Evolutionary conservation across 2,888 invertebrate genomes (phyloP), one percentile per base, ranked within the genome.

Genomic region (Dastarcus helophoroides): DNA sequence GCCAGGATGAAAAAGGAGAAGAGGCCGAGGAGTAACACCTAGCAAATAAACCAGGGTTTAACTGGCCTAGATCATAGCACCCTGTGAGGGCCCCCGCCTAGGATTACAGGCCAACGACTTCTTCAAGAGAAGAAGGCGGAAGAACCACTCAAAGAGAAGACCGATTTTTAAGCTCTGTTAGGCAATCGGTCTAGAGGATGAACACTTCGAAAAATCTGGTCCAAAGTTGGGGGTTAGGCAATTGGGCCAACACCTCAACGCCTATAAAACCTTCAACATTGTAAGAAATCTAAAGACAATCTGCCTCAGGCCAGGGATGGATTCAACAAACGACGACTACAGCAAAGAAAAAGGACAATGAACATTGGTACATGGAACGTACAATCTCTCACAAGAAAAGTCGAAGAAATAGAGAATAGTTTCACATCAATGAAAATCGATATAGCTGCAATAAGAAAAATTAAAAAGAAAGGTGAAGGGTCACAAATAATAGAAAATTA

Each of bases 391-490:
- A 16, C 28, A 17, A 15, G 10, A 13, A 28, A 28, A 17, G 14
- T 16, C 16, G n/a, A 27, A 7, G 27, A 27, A 14, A 27, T 27
- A n/a, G 9, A 12, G 17, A n/a, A n/a, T n/a, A 12, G 19, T 2
- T 17, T 13, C 3, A 14, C 21, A 2, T 17, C 17, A 6, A 17
- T 29, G 7, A 29, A 22, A 24, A 28, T 33, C 21, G 36, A 43
- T 14, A 28, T 40, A 14, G 32, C 21, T 9, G 36, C 32, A 10
- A 29, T 39, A 3, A 39, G 38, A 10, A 36, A 42, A 25, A 40
- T 36, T 6, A 40, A 42, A 16, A 38, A 35, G 17, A 42, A 38
- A 24, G 37, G 28, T 6, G 30, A 11, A 9, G 37, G 37, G 7
- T 31, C 15, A 6, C 36, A 39, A 27, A 26, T 28, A 12, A 14